Evolutionary conservation across 1,140 invertebrate species (phyloP), one percentile per base, ranked within the genome.

Genomic region (Aphidius ervi): DNA sequence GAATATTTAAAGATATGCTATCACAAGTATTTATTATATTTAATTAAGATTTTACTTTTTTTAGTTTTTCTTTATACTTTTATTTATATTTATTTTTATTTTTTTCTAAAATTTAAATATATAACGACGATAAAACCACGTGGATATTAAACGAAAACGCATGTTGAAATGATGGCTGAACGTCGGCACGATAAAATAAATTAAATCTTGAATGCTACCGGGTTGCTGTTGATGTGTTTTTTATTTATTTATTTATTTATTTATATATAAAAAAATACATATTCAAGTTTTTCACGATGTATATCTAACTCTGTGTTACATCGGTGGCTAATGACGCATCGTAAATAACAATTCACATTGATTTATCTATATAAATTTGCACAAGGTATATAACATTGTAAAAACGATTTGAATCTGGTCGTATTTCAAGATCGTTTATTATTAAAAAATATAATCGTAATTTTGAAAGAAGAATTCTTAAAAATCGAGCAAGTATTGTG

Each of bases 111-210:
- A 16, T 16, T 16, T 16, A 47, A n/a, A 47, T 41, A 54, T 54
- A n/a, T 10, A 54, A 16, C 39, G 16, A 54, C 9, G 42, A 42
- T 48, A 45, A 52, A 62, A 45, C 50, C n/a, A 40, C 46, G 6
- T 31, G 23, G 23, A 48, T 41, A 9, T 41, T 53, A 47, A 8
- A 43, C 5, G 48, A 47, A 41, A 55, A 58, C 47, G 62, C 63
- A 52, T 52, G 50, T 46, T 59, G 69, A 68, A 68, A 63, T 59
- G 56, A 64, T 58, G 46, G 60, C 58, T 62, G 61, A 50, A 57
- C 16, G 55, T 16, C 58, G 63, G 64, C 57, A 66, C 65, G 68
- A 74, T 74, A 70, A 72, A 73, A 71, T 73, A 71, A 73, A 73
- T 73, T 70, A 68, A 68, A 40, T 58, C 49, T 61, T 64, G 62